A percentile compares a stretch with the other conserved stretches of the same genome.
Conservation (phyloP, 2,113 vertebrate species). For the Prionailurus bengalensis region DNA sequence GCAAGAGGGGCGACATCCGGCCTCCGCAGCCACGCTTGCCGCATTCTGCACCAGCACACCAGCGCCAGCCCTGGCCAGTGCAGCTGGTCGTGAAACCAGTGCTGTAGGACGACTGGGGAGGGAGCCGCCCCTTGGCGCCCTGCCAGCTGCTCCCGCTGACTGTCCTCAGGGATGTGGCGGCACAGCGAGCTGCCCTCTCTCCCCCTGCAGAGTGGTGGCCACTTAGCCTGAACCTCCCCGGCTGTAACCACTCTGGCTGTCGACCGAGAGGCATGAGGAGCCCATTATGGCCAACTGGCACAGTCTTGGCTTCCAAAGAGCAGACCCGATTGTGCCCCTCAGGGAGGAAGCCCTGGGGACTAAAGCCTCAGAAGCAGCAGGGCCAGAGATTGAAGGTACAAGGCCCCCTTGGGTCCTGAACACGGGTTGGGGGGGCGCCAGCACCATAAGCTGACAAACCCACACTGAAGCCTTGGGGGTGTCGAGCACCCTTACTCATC, state of each 20-base stretch:
- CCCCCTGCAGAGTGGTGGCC: background rate
- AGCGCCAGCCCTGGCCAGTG: background rate
- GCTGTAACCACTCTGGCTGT: background rate
- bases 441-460: background rate
- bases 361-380: background rate
- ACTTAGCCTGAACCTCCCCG: fast-evolving
- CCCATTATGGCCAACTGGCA: background rate
- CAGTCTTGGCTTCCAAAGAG: background rate
- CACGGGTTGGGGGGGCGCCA: background rate
- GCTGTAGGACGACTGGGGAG: background rate
- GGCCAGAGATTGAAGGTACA: background rate
- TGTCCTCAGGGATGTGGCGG: no score
- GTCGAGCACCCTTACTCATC: background rate
- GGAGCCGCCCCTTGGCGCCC: no score
- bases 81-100: fast-evolving
- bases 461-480: background rate
- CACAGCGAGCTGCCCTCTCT: no score
- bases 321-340: background rate
- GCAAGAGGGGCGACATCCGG: background rate
- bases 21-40: background rate
- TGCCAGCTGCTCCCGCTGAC: no score
- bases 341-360: background rate
- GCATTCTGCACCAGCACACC: background rate
- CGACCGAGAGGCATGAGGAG: background rate
- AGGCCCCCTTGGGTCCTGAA: background rate